These are phyloP conservation scores for Agelaius tricolor DNA, from an alignment of 2,113 vertebrate genomes.

Conservation along the genomic window DNA sequence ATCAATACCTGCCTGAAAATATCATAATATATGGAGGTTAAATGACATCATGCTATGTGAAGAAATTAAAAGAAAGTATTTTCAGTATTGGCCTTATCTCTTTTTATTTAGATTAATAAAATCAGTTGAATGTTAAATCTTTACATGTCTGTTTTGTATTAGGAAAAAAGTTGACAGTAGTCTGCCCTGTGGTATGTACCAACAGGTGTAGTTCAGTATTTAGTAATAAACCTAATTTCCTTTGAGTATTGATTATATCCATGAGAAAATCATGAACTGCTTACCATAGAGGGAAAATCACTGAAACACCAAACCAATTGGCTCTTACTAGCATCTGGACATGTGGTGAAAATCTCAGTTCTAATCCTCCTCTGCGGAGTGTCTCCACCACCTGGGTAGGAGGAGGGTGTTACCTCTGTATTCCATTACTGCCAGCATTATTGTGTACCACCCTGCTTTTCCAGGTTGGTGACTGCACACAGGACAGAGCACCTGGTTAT, in stretches of 20 bases:
- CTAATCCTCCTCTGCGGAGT: background rate
- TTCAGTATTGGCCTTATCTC: background rate
- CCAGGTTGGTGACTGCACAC: background rate
- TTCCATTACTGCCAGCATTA: background rate
- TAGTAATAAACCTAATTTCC: background rate
- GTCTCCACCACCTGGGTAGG: background rate
- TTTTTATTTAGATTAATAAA: background rate
- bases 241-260: background rate
- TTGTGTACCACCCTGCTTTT: background rate
- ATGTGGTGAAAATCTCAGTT: background rate
- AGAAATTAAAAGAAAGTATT: background rate
- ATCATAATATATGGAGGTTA: background rate
- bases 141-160: background rate
- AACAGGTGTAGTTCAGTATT: background rate
- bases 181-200: background rate
- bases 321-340: background rate
- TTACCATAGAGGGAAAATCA: background rate
- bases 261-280: background rate
- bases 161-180: background rate
- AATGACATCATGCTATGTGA: background rate
- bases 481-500: background rate
- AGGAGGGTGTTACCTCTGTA: background rate
- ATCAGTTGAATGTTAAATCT: background rate
- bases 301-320: background rate
- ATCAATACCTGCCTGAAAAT: slow-evolving; percentile 57